Percentiles rank a stretch among this genome's conserved stretches.
Evolutionary conservation across 2,797 vertebrate genomes (phyloP).

Genomic region (Eulemur mongoz): DNA sequence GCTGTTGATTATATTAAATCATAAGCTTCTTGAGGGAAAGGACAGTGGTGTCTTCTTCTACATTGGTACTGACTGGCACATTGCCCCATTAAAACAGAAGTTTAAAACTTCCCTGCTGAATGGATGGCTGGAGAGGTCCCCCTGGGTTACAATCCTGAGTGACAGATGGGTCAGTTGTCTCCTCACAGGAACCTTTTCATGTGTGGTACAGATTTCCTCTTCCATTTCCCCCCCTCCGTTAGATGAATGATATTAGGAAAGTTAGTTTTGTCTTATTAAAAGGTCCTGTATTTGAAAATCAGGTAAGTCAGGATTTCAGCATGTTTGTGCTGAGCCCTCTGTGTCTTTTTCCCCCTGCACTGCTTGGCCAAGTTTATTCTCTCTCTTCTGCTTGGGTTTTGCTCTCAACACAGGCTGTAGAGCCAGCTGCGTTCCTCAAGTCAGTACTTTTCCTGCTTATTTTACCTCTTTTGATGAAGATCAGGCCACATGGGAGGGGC

Average conservation of each 20-base stretch:
- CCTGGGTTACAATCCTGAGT: not conserved
- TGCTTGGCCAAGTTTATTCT: not conserved
- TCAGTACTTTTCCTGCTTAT: not conserved
- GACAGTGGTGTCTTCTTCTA: not conserved
- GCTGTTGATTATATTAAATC: not conserved
- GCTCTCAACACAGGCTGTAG: not conserved
- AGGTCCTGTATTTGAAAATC: not conserved
- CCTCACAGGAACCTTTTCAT: fast-evolving
- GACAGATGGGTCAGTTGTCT: not conserved
- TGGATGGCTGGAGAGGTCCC: not conserved
- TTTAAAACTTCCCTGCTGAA: not conserved
- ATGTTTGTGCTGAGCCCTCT: not conserved
- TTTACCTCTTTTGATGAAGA: not conserved
- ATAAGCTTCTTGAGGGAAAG: not conserved
- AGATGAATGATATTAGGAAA: not conserved
- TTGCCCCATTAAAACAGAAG: not conserved
- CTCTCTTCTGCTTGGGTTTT: not conserved
- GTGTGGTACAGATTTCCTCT: not conserved
- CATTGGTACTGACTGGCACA: not conserved
- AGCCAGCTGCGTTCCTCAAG: not conserved
- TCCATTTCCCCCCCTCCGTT: not conserved
- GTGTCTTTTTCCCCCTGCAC: fast-evolving
- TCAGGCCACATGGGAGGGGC: not conserved
- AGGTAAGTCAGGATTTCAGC: not conserved
- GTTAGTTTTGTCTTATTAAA: not conserved